Percentiles rank a stretch among this genome's conserved stretches.
phyloP scores from a whole-genome alignment of 35 echinoderm and acorn worm species.

The Holothuria glaberrima region DNA sequence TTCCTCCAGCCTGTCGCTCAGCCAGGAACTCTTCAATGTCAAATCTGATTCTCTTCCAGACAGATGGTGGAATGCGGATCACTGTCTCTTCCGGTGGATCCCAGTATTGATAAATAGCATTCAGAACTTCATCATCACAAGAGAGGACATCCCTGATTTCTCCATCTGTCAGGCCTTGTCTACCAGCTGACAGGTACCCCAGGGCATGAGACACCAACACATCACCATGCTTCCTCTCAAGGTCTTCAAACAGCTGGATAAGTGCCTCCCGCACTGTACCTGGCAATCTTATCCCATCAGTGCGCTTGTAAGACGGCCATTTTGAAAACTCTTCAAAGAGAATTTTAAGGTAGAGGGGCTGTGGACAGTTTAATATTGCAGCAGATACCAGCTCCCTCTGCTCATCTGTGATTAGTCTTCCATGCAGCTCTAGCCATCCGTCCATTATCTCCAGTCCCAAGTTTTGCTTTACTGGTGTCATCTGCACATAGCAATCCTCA shows the following conservation, averaged over 20 bases:
- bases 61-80: slow-evolving; percentile 77
- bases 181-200: slow-evolving; percentile 77
- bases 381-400: slow-evolving; percentile 51
- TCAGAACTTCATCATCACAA: slow-evolving; percentile 85
- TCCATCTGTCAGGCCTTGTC: slow-evolving; percentile 71
- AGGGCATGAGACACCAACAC: slow-evolving; percentile 76
- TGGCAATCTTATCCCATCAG: slow-evolving; percentile 40
- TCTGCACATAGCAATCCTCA: slow-evolving; percentile 66
- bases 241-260: slow-evolving; percentile 67
- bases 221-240: slow-evolving; percentile 71
- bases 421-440: slow-evolving; percentile 66
- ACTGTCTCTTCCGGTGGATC: slow-evolving; percentile 80
- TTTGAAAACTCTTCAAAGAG: slow-evolving; percentile 76
- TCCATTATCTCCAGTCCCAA: slow-evolving; percentile 69
- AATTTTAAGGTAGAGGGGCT: slow-evolving; percentile 84
- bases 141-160: slow-evolving; percentile 88
- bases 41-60: slow-evolving; percentile 81
- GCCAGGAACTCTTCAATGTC: slow-evolving; percentile 76
- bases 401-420: slow-evolving; percentile 59
- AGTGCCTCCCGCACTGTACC: slow-evolving; percentile 67
- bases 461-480: slow-evolving; percentile 66
- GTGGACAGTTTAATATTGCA: slow-evolving; percentile 72
- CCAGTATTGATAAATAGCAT: slow-evolving; percentile 94
- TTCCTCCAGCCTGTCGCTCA: slow-evolving; percentile 84
- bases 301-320: slow-evolving; percentile 73